phyloP scores from a whole-genome alignment of 2,797 vertebrate genomes.

The Hemitrygon akajei region DNA sequence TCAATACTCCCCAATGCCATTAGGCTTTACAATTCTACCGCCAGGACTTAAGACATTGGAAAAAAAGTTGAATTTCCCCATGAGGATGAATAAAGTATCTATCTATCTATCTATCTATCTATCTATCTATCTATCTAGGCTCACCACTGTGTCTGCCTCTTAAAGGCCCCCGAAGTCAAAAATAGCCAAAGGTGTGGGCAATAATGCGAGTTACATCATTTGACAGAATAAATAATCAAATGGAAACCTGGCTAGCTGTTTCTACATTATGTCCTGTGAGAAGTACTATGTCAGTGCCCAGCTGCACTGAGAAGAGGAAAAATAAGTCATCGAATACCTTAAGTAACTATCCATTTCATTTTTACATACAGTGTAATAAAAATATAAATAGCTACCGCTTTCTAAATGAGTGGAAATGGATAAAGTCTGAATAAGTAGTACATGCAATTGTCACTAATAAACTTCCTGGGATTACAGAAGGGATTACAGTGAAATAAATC shows the following conservation, averaged over 20 bases:
- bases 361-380: not conserved
- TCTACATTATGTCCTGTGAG: not conserved
- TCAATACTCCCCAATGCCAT: too few species aligned
- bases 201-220: too few species aligned
- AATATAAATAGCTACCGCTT: not conserved
- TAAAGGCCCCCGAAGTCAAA: too few species aligned
- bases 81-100: too few species aligned
- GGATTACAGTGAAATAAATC: not conserved
- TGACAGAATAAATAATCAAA: not conserved
- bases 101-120: too few species aligned
- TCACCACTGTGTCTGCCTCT: too few species aligned
- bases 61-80: too few species aligned
- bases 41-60: too few species aligned
- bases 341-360: not conserved
- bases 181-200: too few species aligned
- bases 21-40: too few species aligned
- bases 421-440: not conserved
- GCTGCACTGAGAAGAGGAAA: not conserved
- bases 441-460: not conserved
- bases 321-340: not conserved
- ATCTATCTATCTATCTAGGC: too few species aligned
- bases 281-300: not conserved
- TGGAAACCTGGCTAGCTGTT: not conserved
- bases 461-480: not conserved
- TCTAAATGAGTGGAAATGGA: not conserved